Evolutionary conservation across 2,888 invertebrate species (phyloP), one percentile per base, ranked within the genome.

Genomic region (Choreutis nemorana): DNA sequence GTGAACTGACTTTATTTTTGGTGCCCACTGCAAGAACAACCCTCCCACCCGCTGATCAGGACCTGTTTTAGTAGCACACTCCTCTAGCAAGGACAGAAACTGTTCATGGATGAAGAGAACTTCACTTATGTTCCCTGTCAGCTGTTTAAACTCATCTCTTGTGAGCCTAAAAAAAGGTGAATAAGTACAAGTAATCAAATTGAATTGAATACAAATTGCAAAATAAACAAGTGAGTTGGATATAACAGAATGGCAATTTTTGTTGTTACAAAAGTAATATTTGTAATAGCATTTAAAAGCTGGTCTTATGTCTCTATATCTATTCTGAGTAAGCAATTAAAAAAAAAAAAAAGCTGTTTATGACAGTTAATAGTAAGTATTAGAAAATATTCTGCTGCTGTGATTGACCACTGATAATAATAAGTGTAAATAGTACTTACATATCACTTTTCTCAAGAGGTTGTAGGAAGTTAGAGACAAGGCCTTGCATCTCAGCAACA

Each of bases 41-140:
- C 92, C 94, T 2, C 99, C 99, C 10, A 95, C 89, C 46, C 92
- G 83, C 62, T 96, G 94, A 39, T 92, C 90, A 4, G 82, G 73
- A 3, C 86, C 84, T 26, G 85, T 83, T 48, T 86, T 83, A 23
- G 83, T 82, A 40, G 89, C 84, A 77, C 90, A 88, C 44, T 87
- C 89, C 71, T 95, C 94, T 37, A 97, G 75, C 35, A 89, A 80
- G 30, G 83, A 71, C 24, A 95, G 77, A 36, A 97, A 83, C 46
- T 87, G 87, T 58, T 90, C 89, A 65, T 97, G 97, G 26, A 86
- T 85, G 57, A 90, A 87, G 39, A 94, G 81, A 30, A 97, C 87
- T 52, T 96, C 94, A 42, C 87, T 86, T 49, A 97, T 86, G 62
- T 97, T 97, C 33, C 94, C 91, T 40, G 91, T 87, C 39, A 97